Evolutionary conservation across 2,797 vertebrate genomes (phyloP).

Genomic region (Clarias laeviceps): DNA sequence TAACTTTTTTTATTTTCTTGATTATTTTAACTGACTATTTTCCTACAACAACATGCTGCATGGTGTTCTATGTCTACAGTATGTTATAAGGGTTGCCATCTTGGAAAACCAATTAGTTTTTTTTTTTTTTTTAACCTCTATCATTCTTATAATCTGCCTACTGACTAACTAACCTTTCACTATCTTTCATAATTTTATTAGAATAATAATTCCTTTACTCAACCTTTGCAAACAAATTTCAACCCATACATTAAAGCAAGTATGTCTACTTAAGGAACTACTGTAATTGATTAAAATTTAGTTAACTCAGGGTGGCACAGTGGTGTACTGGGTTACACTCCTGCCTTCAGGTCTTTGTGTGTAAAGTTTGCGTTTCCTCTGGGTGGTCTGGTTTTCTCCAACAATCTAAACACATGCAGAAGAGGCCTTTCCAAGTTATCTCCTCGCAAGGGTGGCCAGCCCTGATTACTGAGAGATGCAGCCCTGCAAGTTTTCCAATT

Average conservation of each 20-base stretch:
- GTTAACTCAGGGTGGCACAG: neutral
- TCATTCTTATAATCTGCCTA: neutral
- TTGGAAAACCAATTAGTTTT: neutral
- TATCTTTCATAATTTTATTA: too few species aligned
- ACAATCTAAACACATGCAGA: too few species aligned
- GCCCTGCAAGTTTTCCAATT: too few species aligned
- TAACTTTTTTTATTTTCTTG: neutral
- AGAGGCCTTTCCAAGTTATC: too few species aligned
- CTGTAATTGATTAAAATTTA: neutral
- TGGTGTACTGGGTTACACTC: too few species aligned
- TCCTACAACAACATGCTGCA: neutral
- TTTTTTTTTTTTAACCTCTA: neutral
- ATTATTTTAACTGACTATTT: neutral
- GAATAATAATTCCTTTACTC: neutral
- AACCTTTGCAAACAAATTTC: neutral
- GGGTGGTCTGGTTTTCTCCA: too few species aligned
- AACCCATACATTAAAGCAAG: neutral
- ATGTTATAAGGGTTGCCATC: neutral
- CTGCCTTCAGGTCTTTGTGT: too few species aligned
- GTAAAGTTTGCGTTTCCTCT: too few species aligned
- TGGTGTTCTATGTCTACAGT: neutral
- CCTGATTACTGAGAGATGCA: too few species aligned
- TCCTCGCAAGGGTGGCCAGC: too few species aligned
- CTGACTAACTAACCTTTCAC: too few species aligned
- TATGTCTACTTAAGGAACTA: neutral